Evolutionary conservation across 2,888 invertebrate species (phyloP).

Genomic region (Neoaliturus tenellus): DNA sequence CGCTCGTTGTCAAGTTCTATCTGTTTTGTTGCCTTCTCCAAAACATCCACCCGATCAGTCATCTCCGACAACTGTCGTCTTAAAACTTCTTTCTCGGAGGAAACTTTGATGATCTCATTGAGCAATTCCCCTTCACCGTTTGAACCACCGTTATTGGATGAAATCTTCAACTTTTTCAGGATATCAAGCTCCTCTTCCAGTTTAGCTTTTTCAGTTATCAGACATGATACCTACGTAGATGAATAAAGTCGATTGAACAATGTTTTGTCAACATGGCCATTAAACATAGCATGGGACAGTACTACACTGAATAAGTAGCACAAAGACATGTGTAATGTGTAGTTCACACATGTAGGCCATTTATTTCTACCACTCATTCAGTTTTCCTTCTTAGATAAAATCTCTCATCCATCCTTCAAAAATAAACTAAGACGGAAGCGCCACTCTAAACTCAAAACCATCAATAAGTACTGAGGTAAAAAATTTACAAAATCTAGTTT

Average conservation of each 20-base stretch:
- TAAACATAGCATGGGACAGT: too few relatives aligned
- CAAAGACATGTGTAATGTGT: too few relatives aligned
- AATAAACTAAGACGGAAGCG: too few relatives aligned
- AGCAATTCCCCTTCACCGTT: slow-evolving; percentile 69
- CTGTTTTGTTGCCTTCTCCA: slow-evolving; percentile 70
- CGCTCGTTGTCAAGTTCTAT: slow-evolving; percentile 72
- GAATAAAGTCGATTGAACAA: background rate
- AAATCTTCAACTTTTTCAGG: slow-evolving; percentile 68
- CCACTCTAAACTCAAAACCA: too few relatives aligned
- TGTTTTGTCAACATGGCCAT: too few relatives aligned
- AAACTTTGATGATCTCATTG: slow-evolving; percentile 70
- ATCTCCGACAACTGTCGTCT: slow-evolving; percentile 72
- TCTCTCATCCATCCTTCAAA: too few relatives aligned
- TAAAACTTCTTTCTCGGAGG: slow-evolving; percentile 70
- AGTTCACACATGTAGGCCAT: too few relatives aligned
- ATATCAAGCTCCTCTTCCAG: slow-evolving; percentile 73
- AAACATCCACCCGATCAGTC: slow-evolving; percentile 70
- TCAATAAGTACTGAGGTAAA: too few relatives aligned
- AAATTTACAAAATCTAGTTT: too few relatives aligned
- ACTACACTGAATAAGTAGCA: too few relatives aligned
- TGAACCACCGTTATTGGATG: slow-evolving; percentile 62
- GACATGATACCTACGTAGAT: slow-evolving; percentile 71
- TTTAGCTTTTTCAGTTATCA: slow-evolving; percentile 72
- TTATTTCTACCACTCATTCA: too few relatives aligned
- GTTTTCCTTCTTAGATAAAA: too few relatives aligned